Conservation (phyloP, 92 coral and sea anemone genomes). For the Diadumene lineata region DNA sequence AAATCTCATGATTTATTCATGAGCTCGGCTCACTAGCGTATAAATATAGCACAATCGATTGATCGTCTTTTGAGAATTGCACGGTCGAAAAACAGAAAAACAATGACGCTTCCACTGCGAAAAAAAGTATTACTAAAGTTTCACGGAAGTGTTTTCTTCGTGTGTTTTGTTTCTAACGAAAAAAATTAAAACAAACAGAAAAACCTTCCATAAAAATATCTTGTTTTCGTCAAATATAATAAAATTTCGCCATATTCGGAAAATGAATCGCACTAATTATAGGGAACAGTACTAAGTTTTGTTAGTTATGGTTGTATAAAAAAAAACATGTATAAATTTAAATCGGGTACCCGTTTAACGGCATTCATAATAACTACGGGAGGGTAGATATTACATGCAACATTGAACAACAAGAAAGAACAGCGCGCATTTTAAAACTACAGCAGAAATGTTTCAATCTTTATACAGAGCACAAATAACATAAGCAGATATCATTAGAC, state of each 20-base stretch:
- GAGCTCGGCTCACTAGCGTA: constrained; percentile 2
- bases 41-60: constrained; percentile 4
- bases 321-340: neutral
- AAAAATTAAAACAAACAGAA: too few relatives aligned
- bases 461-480: neutral
- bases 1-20: constrained; percentile 41
- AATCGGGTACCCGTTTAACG: constrained; percentile 12
- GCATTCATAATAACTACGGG: constrained; percentile 1
- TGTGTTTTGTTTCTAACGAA: too few relatives aligned
- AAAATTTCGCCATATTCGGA: too few relatives aligned
- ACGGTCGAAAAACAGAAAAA: neutral
- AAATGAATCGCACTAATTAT: neutral
- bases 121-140: too few relatives aligned
- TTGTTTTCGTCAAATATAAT: neutral
- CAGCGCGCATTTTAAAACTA: neutral
- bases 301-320: neutral
- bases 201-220: too few relatives aligned
- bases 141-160: too few relatives aligned
- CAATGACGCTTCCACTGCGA: neutral
- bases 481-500: neutral
- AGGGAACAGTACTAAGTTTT: neutral
- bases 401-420: constrained; percentile 16
- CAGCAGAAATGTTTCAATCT: neutral
- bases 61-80: neutral
- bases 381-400: constrained; percentile 20